Conservation (phyloP, 2,797 vertebrate genomes). For the Neoniphon sammara region DNA sequence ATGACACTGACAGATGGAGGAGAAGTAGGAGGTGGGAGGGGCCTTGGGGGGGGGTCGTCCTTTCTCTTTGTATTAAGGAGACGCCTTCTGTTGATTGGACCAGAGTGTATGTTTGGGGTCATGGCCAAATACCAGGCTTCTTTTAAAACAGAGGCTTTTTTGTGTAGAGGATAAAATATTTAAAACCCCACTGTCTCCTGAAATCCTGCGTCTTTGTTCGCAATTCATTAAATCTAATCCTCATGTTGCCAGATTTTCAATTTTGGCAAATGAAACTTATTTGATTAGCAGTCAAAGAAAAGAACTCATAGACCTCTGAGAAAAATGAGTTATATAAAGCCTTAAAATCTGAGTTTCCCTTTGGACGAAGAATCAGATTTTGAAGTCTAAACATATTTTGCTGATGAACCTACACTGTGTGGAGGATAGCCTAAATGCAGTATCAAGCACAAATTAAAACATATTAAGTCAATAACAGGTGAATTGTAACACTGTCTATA, state of each 20-base stretch:
- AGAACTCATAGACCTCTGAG: slow-evolving; percentile 13
- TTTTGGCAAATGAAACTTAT: slow-evolving; percentile 14
- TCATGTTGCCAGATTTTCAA: slow-evolving; percentile 29
- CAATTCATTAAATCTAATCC: slow-evolving; percentile 50
- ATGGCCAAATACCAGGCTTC: slow-evolving; percentile 39
- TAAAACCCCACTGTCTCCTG: slow-evolving; percentile 21
- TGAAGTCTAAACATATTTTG: no score
- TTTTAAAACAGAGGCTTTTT: slow-evolving; percentile 47
- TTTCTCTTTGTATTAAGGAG: slow-evolving; percentile 76
- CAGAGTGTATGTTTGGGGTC: slow-evolving; percentile 61
- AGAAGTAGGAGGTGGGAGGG: slow-evolving; percentile 75
- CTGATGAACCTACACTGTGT: no score
- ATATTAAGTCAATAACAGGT: no score
- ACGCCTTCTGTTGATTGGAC: slow-evolving; percentile 77
- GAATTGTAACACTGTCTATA: no score
- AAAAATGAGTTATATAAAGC: not conserved
- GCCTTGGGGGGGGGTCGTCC: slow-evolving; percentile 62
- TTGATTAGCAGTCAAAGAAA: slow-evolving; percentile 7
- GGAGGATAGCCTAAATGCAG: no score
- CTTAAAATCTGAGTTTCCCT: not conserved
- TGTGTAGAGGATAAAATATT: slow-evolving; percentile 52
- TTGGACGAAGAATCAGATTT: no score
- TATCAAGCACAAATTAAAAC: no score
- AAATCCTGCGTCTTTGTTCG: slow-evolving; percentile 57
- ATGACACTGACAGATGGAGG: slow-evolving; percentile 84